Evolutionary conservation across 2,113 vertebrate genomes (phyloP).

Genomic region (Dendropsophus ebraccatus): DNA sequence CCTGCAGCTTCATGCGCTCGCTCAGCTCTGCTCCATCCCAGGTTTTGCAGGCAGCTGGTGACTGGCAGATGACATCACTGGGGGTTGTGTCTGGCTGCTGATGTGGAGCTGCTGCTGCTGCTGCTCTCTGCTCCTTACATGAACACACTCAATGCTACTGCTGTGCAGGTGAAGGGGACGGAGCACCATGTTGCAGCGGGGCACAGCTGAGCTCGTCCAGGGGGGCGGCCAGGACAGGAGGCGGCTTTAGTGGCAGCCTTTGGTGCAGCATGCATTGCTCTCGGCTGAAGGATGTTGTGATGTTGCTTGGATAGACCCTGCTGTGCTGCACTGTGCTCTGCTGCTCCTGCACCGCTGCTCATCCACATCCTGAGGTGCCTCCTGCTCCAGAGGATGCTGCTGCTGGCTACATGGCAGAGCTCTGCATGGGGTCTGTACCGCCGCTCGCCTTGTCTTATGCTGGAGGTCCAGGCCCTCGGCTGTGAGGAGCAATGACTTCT

Average conservation of each 20-base stretch:
- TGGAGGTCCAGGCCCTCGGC: conserved; percentile 58
- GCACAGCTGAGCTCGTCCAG: neutral
- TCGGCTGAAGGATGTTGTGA: conserved; percentile 8
- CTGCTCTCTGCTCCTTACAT: neutral
- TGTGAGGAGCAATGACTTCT: conserved; percentile 86
- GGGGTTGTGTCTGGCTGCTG: conserved; percentile 48
- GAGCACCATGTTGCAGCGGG: conserved; percentile 39
- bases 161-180: neutral
- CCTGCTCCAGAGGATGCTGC: conserved; percentile 64
- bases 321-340: neutral
- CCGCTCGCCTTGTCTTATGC: conserved; percentile 61
- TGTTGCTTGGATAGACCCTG: conserved; percentile 3
- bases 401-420: conserved; percentile 65
- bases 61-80: conserved; percentile 54
- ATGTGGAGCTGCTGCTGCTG: conserved; percentile 49
- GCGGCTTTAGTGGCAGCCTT: neutral
- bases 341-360: conserved; percentile 14
- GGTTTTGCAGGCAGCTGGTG: conserved; percentile 37
- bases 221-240: neutral
- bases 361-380: neutral
- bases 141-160: neutral
- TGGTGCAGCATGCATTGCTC: neutral
- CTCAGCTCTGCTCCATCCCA: neutral
- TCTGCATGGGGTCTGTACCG: conserved; percentile 65
- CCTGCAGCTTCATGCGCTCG: neutral